These are phyloP conservation scores for Podocnemis expansa DNA, from an alignment of 2,113 vertebrate species.

Conservation along the genomic window DNA sequence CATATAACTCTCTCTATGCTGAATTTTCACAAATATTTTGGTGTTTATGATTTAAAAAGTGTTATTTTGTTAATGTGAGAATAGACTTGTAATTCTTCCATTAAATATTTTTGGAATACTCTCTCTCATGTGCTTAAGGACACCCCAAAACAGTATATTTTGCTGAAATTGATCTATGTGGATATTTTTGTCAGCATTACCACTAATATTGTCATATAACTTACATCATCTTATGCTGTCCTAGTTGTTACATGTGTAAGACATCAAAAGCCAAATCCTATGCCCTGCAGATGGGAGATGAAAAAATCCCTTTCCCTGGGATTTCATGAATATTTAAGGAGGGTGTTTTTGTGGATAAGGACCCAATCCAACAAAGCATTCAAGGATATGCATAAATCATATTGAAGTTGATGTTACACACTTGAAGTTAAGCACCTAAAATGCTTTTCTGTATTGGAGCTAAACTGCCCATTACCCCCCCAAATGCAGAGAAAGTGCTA, in stretches of 20 bases:
- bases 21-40: background rate
- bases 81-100: background rate
- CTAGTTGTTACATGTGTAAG: background rate
- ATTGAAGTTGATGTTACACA: background rate
- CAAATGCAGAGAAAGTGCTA: background rate
- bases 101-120: background rate
- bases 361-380: background rate
- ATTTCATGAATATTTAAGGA: background rate
- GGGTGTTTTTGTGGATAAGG: background rate
- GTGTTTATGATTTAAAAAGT: background rate
- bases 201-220: background rate
- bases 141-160: background rate
- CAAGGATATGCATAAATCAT: background rate
- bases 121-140: fast-evolving
- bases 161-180: background rate
- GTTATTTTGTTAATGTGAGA: background rate
- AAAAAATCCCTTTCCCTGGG: background rate
- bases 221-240: background rate
- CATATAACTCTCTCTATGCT: background rate
- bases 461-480: background rate
- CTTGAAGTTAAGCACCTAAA: background rate
- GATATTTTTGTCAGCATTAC: background rate
- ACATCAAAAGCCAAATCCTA: background rate
- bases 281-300: background rate
- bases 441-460: background rate